A percentile compares a stretch with the other conserved stretches of the same genome.
These are phyloP conservation scores for Gymnorhina tibicen DNA, from an alignment of 2,113 vertebrate genomes.

Conservation along the genomic window DNA sequence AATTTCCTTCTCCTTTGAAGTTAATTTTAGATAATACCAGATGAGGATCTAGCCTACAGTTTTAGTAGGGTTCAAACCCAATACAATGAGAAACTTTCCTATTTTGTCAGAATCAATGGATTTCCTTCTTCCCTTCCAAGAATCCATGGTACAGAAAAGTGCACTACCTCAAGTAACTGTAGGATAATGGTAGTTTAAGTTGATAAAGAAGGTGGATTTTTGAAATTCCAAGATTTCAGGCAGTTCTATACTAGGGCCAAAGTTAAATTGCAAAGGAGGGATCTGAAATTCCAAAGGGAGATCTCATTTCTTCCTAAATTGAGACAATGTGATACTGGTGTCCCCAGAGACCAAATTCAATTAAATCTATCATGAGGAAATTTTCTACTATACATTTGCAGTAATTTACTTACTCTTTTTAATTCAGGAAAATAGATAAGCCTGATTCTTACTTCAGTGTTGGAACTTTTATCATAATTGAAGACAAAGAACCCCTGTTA, in stretches of 20 bases:
- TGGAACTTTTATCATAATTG: background rate
- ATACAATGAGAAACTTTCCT: background rate
- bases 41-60: background rate
- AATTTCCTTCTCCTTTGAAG: background rate
- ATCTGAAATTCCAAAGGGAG: background rate
- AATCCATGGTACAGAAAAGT: background rate
- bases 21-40: background rate
- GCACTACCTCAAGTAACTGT: background rate
- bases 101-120: background rate
- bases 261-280: background rate
- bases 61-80: background rate
- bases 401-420: background rate
- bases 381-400: background rate
- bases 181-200: background rate
- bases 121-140: background rate
- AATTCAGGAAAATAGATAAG: background rate
- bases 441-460: background rate
- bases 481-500: fast-evolving
- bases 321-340: background rate
- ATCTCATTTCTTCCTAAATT: background rate
- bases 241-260: background rate
- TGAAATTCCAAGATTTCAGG: background rate
- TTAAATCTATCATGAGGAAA: background rate
- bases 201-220: background rate
- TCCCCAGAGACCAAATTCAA: background rate